phyloP scores from a whole-genome alignment of 1,140 invertebrate genomes.

The Heterodera schachtii region DNA sequence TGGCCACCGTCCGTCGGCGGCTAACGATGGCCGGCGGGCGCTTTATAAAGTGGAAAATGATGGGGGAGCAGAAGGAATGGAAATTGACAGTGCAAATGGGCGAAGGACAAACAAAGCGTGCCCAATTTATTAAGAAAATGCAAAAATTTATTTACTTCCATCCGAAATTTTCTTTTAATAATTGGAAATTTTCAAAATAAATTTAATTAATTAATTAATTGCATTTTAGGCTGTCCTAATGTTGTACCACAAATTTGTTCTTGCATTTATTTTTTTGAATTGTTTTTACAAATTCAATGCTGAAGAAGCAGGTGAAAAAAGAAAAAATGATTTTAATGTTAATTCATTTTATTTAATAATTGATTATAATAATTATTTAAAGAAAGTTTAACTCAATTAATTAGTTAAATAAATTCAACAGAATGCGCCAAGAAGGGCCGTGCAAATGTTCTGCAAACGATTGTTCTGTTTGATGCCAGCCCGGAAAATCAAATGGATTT shows the following conservation, averaged over 20 bases:
- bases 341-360: neutral
- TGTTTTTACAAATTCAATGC: neutral
- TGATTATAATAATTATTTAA: neutral
- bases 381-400: neutral
- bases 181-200: no score
- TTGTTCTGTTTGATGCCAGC: neutral
- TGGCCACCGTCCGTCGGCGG: neutral
- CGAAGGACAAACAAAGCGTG: no score
- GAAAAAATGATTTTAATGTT: neutral
- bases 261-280: neutral
- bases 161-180: no score
- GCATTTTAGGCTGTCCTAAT: no score
- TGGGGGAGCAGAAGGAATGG: neutral
- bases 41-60: neutral
- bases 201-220: no score
- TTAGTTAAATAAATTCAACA: neutral
- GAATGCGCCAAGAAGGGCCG: neutral
- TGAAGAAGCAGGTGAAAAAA: neutral
- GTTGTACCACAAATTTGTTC: neutral
- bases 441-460: neutral
- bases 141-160: no score
- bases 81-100: neutral
- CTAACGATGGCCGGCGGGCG: no score
- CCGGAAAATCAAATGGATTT: neutral
- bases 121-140: no score